Conservation (phyloP, 2,797 vertebrate species). For the Sebastes hubbsi region DNA sequence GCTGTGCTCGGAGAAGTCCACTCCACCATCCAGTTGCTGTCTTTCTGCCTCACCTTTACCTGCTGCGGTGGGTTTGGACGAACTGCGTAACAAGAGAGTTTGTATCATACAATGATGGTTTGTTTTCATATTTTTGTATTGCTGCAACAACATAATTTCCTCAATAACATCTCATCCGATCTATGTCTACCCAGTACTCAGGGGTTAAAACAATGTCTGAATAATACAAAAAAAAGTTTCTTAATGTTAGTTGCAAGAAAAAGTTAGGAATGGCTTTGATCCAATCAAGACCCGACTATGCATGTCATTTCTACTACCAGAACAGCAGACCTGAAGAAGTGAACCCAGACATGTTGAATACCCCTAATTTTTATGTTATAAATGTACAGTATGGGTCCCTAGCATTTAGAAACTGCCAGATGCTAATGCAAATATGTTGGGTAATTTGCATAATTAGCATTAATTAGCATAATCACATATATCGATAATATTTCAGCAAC, state of each 20-base stretch:
- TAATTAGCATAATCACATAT: too few relatives aligned
- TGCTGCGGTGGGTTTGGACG: constrained; percentile 43
- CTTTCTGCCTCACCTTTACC: constrained; percentile 30
- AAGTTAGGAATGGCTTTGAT: neutral
- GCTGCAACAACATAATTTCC: neutral
- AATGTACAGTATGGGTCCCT: too few relatives aligned
- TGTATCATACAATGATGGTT: neutral
- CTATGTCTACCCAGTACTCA: neutral
- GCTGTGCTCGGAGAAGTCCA: constrained; percentile 41
- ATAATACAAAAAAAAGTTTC: neutral
- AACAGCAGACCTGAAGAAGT: neutral
- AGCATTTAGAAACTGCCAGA: too few relatives aligned
- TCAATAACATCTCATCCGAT: neutral
- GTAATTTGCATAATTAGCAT: too few relatives aligned
- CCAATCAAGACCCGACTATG: neutral
- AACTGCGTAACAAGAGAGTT: constrained; percentile 49
- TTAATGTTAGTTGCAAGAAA: neutral
- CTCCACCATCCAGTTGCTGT: constrained; percentile 47
- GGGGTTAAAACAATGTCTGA: neutral
- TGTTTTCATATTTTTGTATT: neutral
- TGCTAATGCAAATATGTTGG: too few relatives aligned
- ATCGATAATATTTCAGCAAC: too few relatives aligned
- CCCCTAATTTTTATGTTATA: too few relatives aligned
- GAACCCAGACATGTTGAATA: too few relatives aligned
- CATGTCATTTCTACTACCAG: neutral